Conservation (phyloP, 1,140 invertebrate genomes). For the Megathymus violae region DNA sequence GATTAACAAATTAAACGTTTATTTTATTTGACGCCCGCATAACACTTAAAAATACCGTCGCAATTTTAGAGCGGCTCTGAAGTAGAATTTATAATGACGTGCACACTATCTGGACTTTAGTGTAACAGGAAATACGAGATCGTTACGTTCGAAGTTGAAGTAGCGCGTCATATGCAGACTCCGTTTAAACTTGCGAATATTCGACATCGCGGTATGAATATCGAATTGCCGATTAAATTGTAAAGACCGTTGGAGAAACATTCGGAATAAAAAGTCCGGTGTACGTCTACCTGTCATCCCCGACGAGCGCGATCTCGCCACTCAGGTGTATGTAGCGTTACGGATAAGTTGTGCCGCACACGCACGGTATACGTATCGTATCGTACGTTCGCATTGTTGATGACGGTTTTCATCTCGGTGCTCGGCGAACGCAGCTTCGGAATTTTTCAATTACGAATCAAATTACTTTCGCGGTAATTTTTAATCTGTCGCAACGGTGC, state of each 20-base stretch:
- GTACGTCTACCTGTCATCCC: slow-evolving; percentile 64
- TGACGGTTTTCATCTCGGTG: slow-evolving; percentile 31
- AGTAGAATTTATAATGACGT: slow-evolving; percentile 1
- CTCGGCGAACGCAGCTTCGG: slow-evolving; percentile 36
- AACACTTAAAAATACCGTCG: background rate
- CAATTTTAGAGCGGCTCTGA: background rate
- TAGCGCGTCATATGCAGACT: slow-evolving; percentile 26
- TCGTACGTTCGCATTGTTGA: slow-evolving; percentile 28
- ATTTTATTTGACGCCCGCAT: slow-evolving; percentile 6
- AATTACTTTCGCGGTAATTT: slow-evolving; percentile 56
- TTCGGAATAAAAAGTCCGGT: slow-evolving; percentile 65
- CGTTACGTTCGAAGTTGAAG: slow-evolving; percentile 10
- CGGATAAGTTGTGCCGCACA: slow-evolving; percentile 66
- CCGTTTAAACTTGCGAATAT: slow-evolving; percentile 35
- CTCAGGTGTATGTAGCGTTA: slow-evolving; percentile 63
- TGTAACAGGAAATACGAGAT: background rate
- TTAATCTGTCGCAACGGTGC: slow-evolving; percentile 56
- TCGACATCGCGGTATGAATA: slow-evolving; percentile 40
- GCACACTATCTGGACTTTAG: background rate
- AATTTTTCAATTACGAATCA: slow-evolving; percentile 69
- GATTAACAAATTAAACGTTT: slow-evolving; percentile 18
- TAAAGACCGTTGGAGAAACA: slow-evolving; percentile 56
- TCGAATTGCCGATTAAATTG: slow-evolving; percentile 53
- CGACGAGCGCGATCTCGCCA: slow-evolving; percentile 46
- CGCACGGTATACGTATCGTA: slow-evolving; percentile 43